Base-by-base conservation (phyloP, 2,797 vertebrate genomes). In the Alcedo quadribrachys region DNA sequence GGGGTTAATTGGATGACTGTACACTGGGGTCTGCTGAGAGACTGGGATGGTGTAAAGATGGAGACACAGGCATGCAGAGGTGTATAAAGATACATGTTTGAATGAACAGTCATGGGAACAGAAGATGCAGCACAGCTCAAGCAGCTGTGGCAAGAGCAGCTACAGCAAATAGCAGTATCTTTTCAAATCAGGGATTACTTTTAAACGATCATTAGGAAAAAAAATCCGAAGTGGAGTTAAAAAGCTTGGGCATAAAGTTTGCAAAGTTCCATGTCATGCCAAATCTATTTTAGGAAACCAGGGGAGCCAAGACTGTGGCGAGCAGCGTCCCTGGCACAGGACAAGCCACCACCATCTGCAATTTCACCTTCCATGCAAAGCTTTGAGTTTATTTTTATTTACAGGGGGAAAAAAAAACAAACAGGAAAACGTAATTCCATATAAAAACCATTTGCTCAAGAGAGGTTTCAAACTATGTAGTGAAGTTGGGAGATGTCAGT, bases 281-380 rank as follows among this genome's bases (percentile, higher is more conserved):
- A 15, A 51, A 60, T 15, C 69, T 55, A 1, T 30, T 86, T 20
- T 3, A 37, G n/a, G 33, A 50, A 33, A 30, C 10, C 8, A 35
- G 6, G 6, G 15, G 5, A 8, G 32, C 5, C 0, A 22, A 7
- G 30, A 13, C 0, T 5, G 22, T 1, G 37, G 32, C 15, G 16
- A 37, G 60, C 35, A 12, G 22, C 0, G 7, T 21, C 22, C 9
- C 3, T 1, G 10, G 45, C 24, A 4, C 0, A 11, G 12, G 1
- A 14, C 30, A 32, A 53, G 33, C 33, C n/a, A 25, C 5, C 4
- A 5, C 3, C 19, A 4, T 2, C 40, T 16, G 1, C 4, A 1
- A 3, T 4, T 15, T 57, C 60, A 20, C 37, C 53, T 55, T 21
- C 32, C 7, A 3, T 17, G 30, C 28, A 8, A 42, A 37, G n/a